Conservation (phyloP, 1,140 invertebrate species). For the Brachionus asplanchnoidis region DNA sequence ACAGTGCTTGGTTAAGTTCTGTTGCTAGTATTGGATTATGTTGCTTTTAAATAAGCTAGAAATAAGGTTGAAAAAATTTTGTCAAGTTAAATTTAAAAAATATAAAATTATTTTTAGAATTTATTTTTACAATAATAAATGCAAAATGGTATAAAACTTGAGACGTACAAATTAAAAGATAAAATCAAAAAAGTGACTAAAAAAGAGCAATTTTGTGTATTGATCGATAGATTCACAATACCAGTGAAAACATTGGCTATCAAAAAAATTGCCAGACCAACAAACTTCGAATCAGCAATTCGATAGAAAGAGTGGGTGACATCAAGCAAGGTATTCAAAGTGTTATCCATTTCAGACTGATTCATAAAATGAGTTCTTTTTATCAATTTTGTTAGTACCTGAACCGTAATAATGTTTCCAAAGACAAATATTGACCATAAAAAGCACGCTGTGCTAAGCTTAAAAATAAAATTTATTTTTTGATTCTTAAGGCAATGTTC, state of each 20-base stretch:
- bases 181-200: not conserved
- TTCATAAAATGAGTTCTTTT: not conserved
- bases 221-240: slow-evolving; percentile 63
- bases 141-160: not conserved
- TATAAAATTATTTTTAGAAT: not conserved
- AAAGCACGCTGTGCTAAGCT: not conserved
- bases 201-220: not conserved
- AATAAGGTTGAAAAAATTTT: no score
- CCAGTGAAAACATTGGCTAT: slow-evolving; percentile 73
- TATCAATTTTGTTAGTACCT: not conserved
- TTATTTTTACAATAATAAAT: slow-evolving; percentile 8
- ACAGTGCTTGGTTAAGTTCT: no score
- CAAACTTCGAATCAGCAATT: slow-evolving; percentile 50
- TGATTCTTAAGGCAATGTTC: not conserved
- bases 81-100: no score
- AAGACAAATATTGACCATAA: slow-evolving; percentile 48
- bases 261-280: slow-evolving; percentile 73
- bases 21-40: no score
- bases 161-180: not conserved
- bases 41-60: no score
- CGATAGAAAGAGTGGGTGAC: not conserved
- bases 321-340: not conserved
- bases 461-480: not conserved
- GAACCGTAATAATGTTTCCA: not conserved
- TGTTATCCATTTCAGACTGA: no score